Evolutionary conservation across 37 sponge, comb jelly and placozoan genomes (phyloP).

Genomic region (Haliclona indistincta): DNA sequence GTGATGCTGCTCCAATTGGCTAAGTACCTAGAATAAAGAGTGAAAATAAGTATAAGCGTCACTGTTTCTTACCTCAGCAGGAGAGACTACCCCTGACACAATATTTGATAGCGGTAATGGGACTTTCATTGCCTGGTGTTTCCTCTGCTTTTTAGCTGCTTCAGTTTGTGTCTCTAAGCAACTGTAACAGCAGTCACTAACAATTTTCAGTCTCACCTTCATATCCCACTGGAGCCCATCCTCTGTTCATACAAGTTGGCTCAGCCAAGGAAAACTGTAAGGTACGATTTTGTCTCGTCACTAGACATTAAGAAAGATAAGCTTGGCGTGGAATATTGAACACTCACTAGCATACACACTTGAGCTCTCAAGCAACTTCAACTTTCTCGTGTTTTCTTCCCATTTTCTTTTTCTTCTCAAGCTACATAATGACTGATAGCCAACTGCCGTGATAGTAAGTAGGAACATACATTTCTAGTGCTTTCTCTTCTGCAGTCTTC

Average conservation of each 20-base stretch:
- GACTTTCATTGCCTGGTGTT: too few species aligned
- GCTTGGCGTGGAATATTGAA: not conserved
- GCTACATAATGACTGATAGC: not conserved
- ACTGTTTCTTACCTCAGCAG: too few species aligned
- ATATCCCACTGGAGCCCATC: too few species aligned
- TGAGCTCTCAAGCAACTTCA: constrained; percentile 22
- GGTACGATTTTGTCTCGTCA: constrained; percentile 37
- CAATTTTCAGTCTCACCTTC: constrained; percentile 20
- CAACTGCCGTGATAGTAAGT: not conserved
- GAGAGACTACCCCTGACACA: too few species aligned
- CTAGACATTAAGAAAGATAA: not conserved
- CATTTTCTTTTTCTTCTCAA: constrained; percentile 27
- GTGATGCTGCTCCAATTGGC: not conserved
- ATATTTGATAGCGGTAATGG: too few species aligned
- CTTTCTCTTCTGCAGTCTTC: constrained; percentile 40
- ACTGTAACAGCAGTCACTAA: not conserved
- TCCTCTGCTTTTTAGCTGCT: too few species aligned
- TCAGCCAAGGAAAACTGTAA: constrained; percentile 45
- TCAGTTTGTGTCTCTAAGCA: not conserved
- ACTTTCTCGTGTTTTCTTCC: constrained; percentile 15
- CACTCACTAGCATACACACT: constrained; percentile 32
- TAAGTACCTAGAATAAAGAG: too few species aligned
- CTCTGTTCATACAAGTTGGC: not conserved
- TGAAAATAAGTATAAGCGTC: too few species aligned
- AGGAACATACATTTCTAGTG: constrained; percentile 34